A percentile compares a stretch with the other conserved stretches of the same genome.
phyloP scores from a whole-genome alignment of 1,140 invertebrate species.

The Spodoptera frugiperda region DNA sequence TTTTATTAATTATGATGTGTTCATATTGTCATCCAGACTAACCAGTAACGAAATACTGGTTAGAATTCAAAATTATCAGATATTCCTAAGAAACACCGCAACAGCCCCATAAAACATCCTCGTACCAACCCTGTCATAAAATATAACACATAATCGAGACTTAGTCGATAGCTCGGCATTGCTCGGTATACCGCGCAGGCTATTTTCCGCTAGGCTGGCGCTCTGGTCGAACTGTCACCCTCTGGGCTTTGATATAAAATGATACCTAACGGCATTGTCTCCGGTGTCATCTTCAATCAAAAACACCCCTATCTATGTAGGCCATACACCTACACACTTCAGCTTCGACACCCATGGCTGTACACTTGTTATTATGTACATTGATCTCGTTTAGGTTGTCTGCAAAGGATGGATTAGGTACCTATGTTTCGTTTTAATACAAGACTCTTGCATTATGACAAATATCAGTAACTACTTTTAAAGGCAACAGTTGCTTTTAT shows the following conservation, averaged over 20 bases:
- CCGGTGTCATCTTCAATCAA: constrained; percentile 48
- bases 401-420: no score
- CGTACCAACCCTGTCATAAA: constrained; percentile 16
- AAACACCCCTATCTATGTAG: constrained; percentile 34
- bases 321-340: background rate
- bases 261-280: constrained; percentile 53
- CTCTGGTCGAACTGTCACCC: constrained; percentile 48
- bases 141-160: constrained; percentile 35
- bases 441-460: no score
- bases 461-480: no score
- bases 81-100: background rate
- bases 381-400: no score
- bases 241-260: constrained; percentile 54
- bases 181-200: constrained; percentile 44
- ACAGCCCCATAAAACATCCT: constrained; percentile 2
- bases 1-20: no score
- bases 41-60: no score
- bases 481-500: no score
- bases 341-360: background rate
- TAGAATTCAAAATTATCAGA: background rate
- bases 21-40: no score
- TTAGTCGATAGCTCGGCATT: constrained; percentile 15
- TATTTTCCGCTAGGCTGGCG: constrained; percentile 63
- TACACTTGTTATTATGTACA: no score
- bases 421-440: no score